phyloP scores from a whole-genome alignment of 2,113 vertebrate genomes.

The rabbit (Oryctolagus cuniculus) region DNA sequence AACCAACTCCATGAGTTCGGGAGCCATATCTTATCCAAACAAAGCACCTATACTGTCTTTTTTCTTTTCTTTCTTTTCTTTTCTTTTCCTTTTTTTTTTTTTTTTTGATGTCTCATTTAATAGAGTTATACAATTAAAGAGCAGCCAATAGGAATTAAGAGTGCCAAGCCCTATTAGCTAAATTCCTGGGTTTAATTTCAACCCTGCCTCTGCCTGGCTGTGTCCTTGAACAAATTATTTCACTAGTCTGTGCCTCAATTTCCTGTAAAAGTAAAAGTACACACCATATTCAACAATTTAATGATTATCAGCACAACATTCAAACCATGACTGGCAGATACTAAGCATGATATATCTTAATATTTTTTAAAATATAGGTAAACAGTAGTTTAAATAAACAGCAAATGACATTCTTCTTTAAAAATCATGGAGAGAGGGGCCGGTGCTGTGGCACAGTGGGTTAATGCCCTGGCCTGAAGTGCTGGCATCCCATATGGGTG shows the following conservation, averaged over 20 bases:
- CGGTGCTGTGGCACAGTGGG: too few relatives aligned
- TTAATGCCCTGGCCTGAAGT: too few relatives aligned
- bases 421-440: neutral
- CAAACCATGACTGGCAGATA: neutral
- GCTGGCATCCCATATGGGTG: too few relatives aligned
- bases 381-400: constrained; percentile 44
- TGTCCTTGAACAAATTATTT: neutral
- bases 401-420: neutral
- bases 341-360: neutral
- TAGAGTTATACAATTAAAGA: neutral
- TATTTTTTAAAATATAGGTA: neutral
- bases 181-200: neutral
- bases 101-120: neutral
- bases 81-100: neutral
- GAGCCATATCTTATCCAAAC: too few relatives aligned
- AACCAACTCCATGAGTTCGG: too few relatives aligned
- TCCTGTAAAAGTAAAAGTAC: neutral
- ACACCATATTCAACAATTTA: neutral
- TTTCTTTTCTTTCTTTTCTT: neutral
- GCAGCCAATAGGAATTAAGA: neutral
- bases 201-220: neutral
- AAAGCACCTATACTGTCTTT: too few relatives aligned
- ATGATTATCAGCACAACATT: neutral
- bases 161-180: neutral
- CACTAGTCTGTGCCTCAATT: neutral